Conservation (phyloP, 2,797 vertebrate genomes). For the Gastrophryne carolinensis region DNA sequence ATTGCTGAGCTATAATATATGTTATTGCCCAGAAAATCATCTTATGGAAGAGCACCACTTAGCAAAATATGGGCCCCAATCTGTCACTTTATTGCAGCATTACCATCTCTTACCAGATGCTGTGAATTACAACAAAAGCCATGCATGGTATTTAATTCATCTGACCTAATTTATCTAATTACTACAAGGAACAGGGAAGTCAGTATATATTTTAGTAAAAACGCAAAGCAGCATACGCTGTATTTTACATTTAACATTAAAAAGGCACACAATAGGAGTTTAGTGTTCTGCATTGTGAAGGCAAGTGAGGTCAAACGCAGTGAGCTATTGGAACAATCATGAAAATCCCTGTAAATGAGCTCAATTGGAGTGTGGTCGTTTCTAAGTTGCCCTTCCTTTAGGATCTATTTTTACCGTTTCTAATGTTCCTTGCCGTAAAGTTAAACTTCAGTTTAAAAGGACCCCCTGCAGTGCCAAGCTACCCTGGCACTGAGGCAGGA, state of each 20-base stretch:
- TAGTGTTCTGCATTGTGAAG: not conserved
- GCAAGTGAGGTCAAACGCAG: not conserved
- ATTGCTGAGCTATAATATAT: constrained; percentile 26
- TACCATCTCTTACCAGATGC: constrained; percentile 41
- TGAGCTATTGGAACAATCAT: not conserved
- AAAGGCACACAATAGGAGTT: not conserved
- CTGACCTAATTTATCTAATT: constrained; percentile 46
- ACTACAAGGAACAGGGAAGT: not conserved
- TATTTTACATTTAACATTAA: constrained; percentile 9
- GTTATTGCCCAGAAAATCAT: constrained; percentile 31
- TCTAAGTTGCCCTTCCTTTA: no score
- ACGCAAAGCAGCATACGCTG: not conserved
- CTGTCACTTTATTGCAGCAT: constrained; percentile 39
- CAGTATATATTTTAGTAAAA: constrained; percentile 16
- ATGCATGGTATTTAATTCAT: constrained; percentile 27
- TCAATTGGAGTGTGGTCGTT: no score
- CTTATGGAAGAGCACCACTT: constrained; percentile 31
- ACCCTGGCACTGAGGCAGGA: no score
- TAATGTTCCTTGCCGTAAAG: no score
- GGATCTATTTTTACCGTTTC: no score
- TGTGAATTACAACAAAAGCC: constrained; percentile 34
- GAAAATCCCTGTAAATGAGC: not conserved
- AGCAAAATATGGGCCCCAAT: constrained; percentile 39
- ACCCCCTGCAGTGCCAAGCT: no score
- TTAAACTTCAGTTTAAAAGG: no score